Base-by-base conservation (phyloP, 2,113 vertebrate genomes). In the Chamaetylas fuelleborni region DNA sequence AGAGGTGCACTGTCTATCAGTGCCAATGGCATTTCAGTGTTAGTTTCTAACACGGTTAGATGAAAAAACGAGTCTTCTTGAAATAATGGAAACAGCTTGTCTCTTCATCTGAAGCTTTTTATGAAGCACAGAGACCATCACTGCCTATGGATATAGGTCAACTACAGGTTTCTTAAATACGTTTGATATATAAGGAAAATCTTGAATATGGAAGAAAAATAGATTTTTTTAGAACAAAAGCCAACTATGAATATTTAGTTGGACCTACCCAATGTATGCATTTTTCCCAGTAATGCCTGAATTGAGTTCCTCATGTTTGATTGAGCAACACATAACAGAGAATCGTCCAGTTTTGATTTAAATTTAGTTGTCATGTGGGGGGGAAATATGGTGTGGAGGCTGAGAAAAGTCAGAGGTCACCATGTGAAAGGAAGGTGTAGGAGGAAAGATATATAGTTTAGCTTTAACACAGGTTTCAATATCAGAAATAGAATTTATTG, bases 341-440 rank as follows among this genome's bases (percentile, higher is more conserved):
- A 69, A 17, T 69, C 14, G 90, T 71, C 28, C 42, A 66, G 31
- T 58, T 67, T 86, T 77, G 34, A 28, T 93, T 86, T 93, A 93
- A 93, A 81, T 91, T 91, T 90, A 88, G 56, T 36, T 60, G 3
- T 81, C 19, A 14, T 11, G 36, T 81, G 28, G 82, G 28, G 80
- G 36, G 72, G 43, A 90, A 95, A 77, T 90, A 51, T 92, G 90
- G 18, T 77, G 31, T 71, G 94, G 43, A 92, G 93, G 95, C 79
- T 90, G 74, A 73, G 67, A 54, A 80, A 66, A 80, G 64, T 77
- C 67, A 60, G 31, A 15, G 61, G 56, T 93, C 60, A 56, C 76
- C 67, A 38, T 53, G 40, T 81, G 51, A 92, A 86, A 88, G 67
- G 92, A 95, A 93, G 42, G 8, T 56, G 90, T 94, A 83, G 88